These are phyloP conservation scores for Schizaphis graminum DNA, from an alignment of 2,888 invertebrate species.

Conservation along the genomic window DNA sequence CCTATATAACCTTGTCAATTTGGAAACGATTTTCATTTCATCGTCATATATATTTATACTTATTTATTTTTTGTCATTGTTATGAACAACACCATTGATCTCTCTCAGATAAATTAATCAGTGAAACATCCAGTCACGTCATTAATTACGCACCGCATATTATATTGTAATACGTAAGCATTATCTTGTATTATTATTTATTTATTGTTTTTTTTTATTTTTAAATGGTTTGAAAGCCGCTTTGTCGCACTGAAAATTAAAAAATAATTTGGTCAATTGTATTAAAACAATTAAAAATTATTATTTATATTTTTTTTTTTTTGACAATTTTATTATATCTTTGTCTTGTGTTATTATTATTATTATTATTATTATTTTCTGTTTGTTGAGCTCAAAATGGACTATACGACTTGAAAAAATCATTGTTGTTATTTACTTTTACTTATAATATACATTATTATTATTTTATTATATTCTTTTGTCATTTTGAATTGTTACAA, in stretches of 20 bases:
- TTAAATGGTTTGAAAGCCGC: conserved; percentile 29
- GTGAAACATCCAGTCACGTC: conserved; percentile 47
- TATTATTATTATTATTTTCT: conserved; percentile 50
- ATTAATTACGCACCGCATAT: conserved; percentile 49
- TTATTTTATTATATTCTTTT: conserved; percentile 56
- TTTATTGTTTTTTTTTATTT: conserved; percentile 44
- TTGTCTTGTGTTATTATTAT: conserved; percentile 49
- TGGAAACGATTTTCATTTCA: conserved; percentile 34
- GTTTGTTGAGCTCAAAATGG: conserved; percentile 62
- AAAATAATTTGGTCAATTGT: background rate
- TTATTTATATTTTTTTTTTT: background rate
- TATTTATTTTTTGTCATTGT: conserved; percentile 34
- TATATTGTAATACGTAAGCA: conserved; percentile 7
- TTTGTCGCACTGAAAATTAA: conserved; percentile 28
- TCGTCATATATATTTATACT: background rate
- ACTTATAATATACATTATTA: conserved; percentile 43
- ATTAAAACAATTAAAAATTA: conserved; percentile 6
- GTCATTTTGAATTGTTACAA: conserved; percentile 40
- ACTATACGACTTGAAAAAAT: conserved; percentile 53
- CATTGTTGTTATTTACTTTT: conserved; percentile 61
- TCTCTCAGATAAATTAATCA: conserved; percentile 39
- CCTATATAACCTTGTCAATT: conserved; percentile 54
- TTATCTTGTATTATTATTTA: conserved; percentile 32
- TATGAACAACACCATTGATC: conserved; percentile 54
- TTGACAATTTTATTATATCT: background rate